Conservation (phyloP, 2,888 invertebrate genomes). For the Anthrax anthrax region DNA sequence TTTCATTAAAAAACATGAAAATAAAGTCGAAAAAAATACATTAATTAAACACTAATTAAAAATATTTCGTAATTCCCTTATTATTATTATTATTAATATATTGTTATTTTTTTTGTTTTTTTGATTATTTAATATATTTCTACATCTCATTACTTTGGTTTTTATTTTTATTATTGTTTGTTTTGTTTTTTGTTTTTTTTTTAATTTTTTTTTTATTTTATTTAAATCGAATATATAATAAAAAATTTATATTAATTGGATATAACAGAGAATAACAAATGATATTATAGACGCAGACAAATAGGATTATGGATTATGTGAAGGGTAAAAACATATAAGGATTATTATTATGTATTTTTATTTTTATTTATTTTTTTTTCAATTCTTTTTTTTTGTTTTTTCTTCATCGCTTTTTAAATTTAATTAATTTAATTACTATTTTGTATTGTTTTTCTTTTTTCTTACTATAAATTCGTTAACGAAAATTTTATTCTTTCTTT, state of each 20-base stretch:
- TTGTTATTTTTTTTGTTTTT: too few species aligned
- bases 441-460: background rate
- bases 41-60: too few species aligned
- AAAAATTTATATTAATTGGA: constrained; percentile 21
- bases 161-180: too few species aligned
- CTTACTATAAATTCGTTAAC: constrained; percentile 1
- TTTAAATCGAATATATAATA: constrained; percentile 19
- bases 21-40: too few species aligned
- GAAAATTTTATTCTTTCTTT: too few species aligned
- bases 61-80: too few species aligned
- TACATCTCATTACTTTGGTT: too few species aligned
- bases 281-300: constrained; percentile 65
- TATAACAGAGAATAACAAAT: constrained; percentile 47
- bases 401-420: constrained; percentile 3
- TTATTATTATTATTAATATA: too few species aligned
- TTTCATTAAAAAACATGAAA: too few species aligned
- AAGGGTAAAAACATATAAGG: constrained; percentile 37
- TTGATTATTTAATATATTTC: too few species aligned
- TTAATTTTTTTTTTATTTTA: constrained; percentile 14
- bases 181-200: too few species aligned
- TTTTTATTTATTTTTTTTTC: background rate
- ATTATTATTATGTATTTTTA: constrained; percentile 12
- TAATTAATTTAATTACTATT: background rate
- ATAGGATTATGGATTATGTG: constrained; percentile 47
- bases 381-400: too few species aligned